These are phyloP conservation scores for Cardiocondyla obscurior DNA, from an alignment of 1,140 invertebrate species.

Conservation along the genomic window DNA sequence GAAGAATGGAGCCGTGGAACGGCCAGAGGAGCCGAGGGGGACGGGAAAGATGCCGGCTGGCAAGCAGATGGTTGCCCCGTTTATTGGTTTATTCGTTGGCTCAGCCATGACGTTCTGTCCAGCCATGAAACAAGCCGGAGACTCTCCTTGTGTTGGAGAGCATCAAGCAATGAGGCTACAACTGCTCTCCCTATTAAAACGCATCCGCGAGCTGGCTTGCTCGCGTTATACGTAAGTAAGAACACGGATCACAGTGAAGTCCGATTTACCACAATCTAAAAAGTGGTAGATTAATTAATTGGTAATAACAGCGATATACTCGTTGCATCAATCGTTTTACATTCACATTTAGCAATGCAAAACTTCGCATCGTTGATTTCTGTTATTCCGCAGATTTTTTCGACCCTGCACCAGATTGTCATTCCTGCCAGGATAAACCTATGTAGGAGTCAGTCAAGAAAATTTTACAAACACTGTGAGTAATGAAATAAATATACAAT, in stretches of 20 bases:
- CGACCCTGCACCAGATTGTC: background rate
- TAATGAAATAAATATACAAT: background rate
- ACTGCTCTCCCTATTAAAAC: constrained; percentile 43
- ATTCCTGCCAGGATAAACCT: background rate
- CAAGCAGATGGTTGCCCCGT: constrained; percentile 84
- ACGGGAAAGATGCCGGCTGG: constrained; percentile 81
- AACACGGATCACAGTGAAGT: background rate
- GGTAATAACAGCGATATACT: no score
- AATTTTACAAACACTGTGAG: background rate
- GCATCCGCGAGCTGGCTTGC: constrained; percentile 23
- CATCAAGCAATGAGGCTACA: constrained; percentile 33
- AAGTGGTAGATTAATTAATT: background rate
- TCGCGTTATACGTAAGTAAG: constrained; percentile 21
- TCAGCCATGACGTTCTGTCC: constrained; percentile 76
- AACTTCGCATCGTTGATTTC: background rate
- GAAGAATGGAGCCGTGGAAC: constrained; percentile 59
- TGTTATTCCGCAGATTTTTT: background rate
- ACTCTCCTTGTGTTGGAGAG: constrained; percentile 74
- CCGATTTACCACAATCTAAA: background rate
- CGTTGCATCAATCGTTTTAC: no score
- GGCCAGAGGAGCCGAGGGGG: constrained; percentile 5
- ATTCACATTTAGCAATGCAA: no score
- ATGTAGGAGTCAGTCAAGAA: background rate
- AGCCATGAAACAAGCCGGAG: constrained; percentile 65
- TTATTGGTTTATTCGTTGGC: constrained; percentile 83